phyloP scores from a whole-genome alignment of 2,797 vertebrate species.

The Sternotherus odoratus region DNA sequence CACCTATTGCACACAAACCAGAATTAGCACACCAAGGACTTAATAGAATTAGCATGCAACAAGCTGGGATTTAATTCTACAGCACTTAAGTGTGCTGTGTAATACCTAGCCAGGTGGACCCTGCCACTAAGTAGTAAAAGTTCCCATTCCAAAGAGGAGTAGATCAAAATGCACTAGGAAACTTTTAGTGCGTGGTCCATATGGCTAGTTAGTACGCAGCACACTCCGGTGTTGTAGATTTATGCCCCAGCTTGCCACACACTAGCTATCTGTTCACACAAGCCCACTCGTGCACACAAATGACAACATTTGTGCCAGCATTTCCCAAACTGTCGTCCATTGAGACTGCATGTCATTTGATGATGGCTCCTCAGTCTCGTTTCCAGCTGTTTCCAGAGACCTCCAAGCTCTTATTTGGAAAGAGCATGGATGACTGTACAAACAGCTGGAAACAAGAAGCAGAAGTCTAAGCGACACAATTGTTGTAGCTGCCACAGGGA shows the following conservation, averaged over 20 bases:
- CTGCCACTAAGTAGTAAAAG: not conserved
- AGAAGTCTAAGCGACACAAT: not conserved
- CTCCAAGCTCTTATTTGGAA: not conserved
- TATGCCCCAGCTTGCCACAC: not conserved
- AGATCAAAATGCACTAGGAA: not conserved
- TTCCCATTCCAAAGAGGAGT: not conserved
- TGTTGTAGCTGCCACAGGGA: not conserved
- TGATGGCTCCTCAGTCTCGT: not conserved
- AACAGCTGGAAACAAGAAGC: conserved; percentile 17
- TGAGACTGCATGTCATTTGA: not conserved
- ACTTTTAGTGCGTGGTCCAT: not conserved
- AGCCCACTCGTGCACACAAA: not conserved
- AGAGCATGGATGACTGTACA: not conserved
- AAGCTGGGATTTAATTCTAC: not conserved
- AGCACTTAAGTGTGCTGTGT: not conserved
- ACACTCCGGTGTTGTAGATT: no score
- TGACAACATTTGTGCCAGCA: no score
- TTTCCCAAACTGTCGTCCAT: not conserved
- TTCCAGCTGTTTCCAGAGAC: conserved; percentile 14
- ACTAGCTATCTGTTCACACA: not conserved
- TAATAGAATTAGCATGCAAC: not conserved
- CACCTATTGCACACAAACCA: not conserved
- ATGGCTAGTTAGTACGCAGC: not conserved
- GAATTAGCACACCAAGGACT: not conserved
- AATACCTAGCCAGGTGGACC: not conserved